Evolutionary conservation across 1,140 invertebrate species (phyloP).

Genomic region (Rhopalosiphum maidis): DNA sequence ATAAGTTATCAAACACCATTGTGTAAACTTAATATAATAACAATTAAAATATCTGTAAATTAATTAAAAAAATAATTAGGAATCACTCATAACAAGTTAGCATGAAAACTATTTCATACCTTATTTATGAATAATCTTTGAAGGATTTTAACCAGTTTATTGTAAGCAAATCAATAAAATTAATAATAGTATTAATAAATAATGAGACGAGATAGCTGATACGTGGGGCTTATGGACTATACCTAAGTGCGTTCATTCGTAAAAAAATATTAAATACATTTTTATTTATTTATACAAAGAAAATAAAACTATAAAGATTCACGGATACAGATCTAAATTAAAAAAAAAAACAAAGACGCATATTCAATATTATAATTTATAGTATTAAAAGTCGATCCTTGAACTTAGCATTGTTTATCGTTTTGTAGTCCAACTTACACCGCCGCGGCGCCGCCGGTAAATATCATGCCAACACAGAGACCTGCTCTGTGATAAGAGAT

Average conservation of each 20-base stretch:
- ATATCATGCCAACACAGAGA: slow-evolving; percentile 12
- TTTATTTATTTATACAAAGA: neutral
- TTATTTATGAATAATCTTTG: neutral
- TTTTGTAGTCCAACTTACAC: neutral
- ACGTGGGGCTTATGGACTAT: neutral
- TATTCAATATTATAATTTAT: neutral
- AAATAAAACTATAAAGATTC: neutral
- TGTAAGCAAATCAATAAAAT: neutral
- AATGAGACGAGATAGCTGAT: neutral
- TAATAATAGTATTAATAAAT: neutral
- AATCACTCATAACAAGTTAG: neutral
- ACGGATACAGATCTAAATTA: neutral
- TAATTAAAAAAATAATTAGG: neutral
- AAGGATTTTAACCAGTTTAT: neutral
- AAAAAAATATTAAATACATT: neutral
- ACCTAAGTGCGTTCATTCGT: neutral
- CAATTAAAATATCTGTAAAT: neutral
- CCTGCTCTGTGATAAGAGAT: neutral
- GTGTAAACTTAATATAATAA: neutral
- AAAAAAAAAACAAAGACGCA: neutral
- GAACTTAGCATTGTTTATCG: slow-evolving; percentile 39
- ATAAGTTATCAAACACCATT: slow-evolving; percentile 64
- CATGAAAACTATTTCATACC: neutral
- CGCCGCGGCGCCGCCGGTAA: neutral
- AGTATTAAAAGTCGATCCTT: neutral